These are phyloP conservation scores for Atherix ibis DNA, from an alignment of 2,888 invertebrate genomes.

Conservation along the genomic window DNA sequence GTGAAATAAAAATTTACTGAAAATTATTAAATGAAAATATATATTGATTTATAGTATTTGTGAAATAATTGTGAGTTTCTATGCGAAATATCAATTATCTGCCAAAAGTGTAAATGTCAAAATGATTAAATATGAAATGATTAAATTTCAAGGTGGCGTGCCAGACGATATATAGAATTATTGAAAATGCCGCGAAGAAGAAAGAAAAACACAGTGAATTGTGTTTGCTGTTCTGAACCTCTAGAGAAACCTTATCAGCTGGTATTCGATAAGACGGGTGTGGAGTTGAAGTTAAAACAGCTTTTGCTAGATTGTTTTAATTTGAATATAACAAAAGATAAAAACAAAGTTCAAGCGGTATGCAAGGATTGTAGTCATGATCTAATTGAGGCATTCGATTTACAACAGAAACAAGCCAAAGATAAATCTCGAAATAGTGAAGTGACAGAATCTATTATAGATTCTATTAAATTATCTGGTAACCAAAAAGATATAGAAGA, in stretches of 20 bases:
- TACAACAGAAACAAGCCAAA: conserved; percentile 8
- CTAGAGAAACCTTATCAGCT: conserved; percentile 17
- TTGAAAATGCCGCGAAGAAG: conserved; percentile 5
- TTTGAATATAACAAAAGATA: conserved; percentile 13
- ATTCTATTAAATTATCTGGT: conserved; percentile 6
- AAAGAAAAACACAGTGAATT: conserved; percentile 8
- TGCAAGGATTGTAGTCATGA: conserved; percentile 21
- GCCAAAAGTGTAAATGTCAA: too few species aligned
- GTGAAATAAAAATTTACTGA: too few species aligned
- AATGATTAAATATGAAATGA: too few species aligned
- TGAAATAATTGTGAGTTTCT: too few species aligned
- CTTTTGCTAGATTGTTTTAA: conserved; percentile 19
- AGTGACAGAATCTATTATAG: background rate
- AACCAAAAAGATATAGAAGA: background rate
- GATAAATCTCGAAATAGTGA: background rate
- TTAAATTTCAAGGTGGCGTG: too few species aligned
- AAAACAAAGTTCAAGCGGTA: conserved; percentile 13
- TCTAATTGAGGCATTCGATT: conserved; percentile 22
- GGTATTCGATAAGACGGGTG: conserved; percentile 25
- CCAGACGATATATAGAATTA: too few species aligned
- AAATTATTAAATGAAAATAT: too few species aligned
- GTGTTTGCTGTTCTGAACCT: conserved; percentile 17
- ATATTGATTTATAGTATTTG: too few species aligned
- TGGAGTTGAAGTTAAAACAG: conserved; percentile 20
- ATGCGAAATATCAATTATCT: too few species aligned